phyloP scores from a whole-genome alignment of 53 echinoderm and acorn worm species.

The Glandiceps talaboti region DNA sequence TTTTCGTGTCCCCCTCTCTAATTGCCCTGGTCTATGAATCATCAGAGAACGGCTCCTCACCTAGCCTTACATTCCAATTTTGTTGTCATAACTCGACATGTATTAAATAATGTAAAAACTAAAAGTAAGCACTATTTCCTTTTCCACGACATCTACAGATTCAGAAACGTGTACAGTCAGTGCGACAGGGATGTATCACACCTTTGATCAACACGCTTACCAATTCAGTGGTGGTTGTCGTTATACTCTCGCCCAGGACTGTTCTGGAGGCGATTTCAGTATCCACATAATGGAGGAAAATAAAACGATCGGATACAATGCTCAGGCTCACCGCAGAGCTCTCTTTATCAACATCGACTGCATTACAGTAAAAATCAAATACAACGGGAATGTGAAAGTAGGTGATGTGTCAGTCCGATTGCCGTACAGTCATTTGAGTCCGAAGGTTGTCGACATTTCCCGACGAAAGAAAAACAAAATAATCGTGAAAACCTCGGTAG shows the following conservation, averaged over 20 bases:
- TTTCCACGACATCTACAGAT: too few relatives aligned
- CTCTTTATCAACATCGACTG: conserved; percentile 11
- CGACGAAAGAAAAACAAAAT: not conserved
- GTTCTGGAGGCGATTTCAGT: conserved; percentile 29
- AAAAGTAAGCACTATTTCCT: too few relatives aligned
- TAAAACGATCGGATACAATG: conserved; percentile 6
- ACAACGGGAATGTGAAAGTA: conserved; percentile 19
- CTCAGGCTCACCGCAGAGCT: conserved; percentile 12
- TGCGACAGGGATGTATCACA: conserved; percentile 6
- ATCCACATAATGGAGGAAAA: conserved; percentile 40
- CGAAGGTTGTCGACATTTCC: conserved; percentile 28
- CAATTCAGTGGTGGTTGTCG: conserved; percentile 38
- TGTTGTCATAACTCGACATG: too few relatives aligned
- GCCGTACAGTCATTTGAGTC: conserved; percentile 39
- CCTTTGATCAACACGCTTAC: conserved; percentile 35
- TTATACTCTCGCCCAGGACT: conserved; percentile 49
- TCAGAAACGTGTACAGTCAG: conserved; percentile 27
- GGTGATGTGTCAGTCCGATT: conserved; percentile 31
- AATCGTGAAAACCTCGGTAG: conserved; percentile 29
- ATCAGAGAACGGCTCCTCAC: too few relatives aligned
- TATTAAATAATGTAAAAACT: too few relatives aligned
- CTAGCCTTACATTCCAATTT: too few relatives aligned
- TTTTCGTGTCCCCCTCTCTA: too few relatives aligned
- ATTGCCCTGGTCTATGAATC: too few relatives aligned
- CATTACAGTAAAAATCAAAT: conserved; percentile 29